A percentile compares a stretch with the other conserved stretches of the same genome.
phyloP scores from a whole-genome alignment of 1,140 invertebrate species.

The Diorhabda elongata region DNA sequence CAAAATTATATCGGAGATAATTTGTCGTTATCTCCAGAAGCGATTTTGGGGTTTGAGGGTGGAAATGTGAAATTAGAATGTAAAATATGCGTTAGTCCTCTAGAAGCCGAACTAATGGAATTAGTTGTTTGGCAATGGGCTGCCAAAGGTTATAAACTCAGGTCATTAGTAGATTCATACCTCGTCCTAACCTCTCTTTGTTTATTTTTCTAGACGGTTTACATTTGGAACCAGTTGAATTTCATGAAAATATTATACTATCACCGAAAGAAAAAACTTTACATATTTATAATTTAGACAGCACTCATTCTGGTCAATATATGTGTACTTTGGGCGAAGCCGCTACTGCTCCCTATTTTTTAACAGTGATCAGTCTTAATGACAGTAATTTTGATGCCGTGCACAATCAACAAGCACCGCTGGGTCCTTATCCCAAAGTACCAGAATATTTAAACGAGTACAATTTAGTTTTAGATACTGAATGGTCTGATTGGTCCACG shows the following conservation, averaged over 20 bases:
- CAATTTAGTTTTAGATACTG: conserved; percentile 47
- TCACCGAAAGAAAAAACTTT: conserved; percentile 47
- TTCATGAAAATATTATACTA: conserved; percentile 47
- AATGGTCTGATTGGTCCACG: conserved; percentile 58
- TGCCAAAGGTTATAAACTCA: conserved; percentile 13
- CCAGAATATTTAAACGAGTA: conserved; percentile 38
- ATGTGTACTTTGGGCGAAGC: conserved; percentile 49
- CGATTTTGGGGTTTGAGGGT: conserved; percentile 47
- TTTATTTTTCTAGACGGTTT: conserved; percentile 17
- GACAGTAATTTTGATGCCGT: conserved; percentile 33
- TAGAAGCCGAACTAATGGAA: conserved; percentile 41
- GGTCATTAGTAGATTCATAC: background rate
- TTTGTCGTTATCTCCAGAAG: conserved; percentile 43
- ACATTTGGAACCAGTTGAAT: conserved; percentile 40
- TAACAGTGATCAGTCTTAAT: conserved; percentile 48
- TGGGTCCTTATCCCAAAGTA: conserved; percentile 35
- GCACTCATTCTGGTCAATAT: conserved; percentile 50
- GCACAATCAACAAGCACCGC: conserved; percentile 34
- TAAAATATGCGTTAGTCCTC: conserved; percentile 51
- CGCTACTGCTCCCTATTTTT: conserved; percentile 47
- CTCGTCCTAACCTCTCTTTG: background rate
- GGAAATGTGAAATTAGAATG: conserved; percentile 51
- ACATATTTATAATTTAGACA: conserved; percentile 49
- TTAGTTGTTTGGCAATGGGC: conserved; percentile 51
- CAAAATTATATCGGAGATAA: conserved; percentile 37